These are phyloP conservation scores for Ypsolopha scabrella DNA, from an alignment of 2,888 invertebrate genomes.

Conservation along the genomic window DNA sequence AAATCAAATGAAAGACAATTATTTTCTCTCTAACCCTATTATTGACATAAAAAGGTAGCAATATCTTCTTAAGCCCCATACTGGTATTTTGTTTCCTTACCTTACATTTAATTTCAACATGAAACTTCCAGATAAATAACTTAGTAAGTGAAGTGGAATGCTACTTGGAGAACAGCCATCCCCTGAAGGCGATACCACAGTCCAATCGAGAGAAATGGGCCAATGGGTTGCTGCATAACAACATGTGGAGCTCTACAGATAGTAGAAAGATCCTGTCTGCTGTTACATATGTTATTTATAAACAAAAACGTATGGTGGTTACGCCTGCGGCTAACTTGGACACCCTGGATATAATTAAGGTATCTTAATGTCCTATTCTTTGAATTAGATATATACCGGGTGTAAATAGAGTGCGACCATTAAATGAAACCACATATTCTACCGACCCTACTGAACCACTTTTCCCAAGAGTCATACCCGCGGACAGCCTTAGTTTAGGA, in stretches of 20 bases:
- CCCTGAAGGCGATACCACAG: constrained; percentile 3
- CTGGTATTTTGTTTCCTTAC: too few relatives aligned
- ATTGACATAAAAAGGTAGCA: too few relatives aligned
- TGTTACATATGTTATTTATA: constrained; percentile 31
- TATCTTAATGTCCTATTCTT: constrained; percentile 10
- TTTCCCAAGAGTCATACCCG: too few relatives aligned
- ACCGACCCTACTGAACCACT: too few relatives aligned
- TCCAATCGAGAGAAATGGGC: background rate
- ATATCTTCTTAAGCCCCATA: too few relatives aligned
- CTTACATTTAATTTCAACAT: too few relatives aligned
- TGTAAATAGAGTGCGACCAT: too few relatives aligned
- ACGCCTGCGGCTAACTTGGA: constrained; percentile 23
- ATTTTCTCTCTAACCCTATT: too few relatives aligned
- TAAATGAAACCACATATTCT: too few relatives aligned
- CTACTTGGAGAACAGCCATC: constrained; percentile 10
- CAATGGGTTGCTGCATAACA: background rate
- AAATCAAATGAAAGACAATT: too few relatives aligned
- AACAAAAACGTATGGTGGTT: constrained; percentile 20
- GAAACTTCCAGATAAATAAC: constrained; percentile 18
- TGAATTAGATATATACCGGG: too few relatives aligned
- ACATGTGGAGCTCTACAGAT: background rate
- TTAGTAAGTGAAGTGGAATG: constrained; percentile 18
- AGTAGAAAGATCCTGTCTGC: constrained; percentile 19
- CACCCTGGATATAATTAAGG: constrained; percentile 33
- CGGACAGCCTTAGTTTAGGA: too few relatives aligned